Conservation (phyloP, 2,888 invertebrate species). For the Philopedon plagiatum region DNA sequence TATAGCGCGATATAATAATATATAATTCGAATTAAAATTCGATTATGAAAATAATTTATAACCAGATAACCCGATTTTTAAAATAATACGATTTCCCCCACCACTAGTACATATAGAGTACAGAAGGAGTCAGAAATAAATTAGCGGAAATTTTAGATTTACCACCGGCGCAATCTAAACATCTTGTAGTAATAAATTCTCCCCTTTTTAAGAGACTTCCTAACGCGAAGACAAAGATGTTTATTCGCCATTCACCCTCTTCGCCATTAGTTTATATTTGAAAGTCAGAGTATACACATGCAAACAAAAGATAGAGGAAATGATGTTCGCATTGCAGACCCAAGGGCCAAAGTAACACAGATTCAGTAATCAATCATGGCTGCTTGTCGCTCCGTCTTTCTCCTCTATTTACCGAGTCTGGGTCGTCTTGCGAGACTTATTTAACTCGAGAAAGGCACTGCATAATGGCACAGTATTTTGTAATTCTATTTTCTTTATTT, state of each 20-base stretch:
- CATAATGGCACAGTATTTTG: background rate
- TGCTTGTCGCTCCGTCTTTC: slow-evolving; percentile 33
- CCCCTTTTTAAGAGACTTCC: slow-evolving; percentile 37
- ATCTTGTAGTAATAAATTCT: slow-evolving; percentile 36
- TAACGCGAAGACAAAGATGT: slow-evolving; percentile 43
- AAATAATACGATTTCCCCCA: too few relatives aligned
- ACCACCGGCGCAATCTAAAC: background rate
- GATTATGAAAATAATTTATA: too few relatives aligned
- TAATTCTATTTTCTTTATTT: background rate
- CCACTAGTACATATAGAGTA: too few relatives aligned
- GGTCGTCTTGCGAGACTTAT: slow-evolving; percentile 13
- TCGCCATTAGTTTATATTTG: slow-evolving; percentile 46
- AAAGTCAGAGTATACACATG: slow-evolving; percentile 43
- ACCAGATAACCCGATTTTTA: too few relatives aligned
- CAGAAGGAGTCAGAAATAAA: too few relatives aligned
- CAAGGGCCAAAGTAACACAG: slow-evolving; percentile 42
- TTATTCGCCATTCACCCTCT: slow-evolving; percentile 39
- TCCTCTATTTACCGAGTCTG: slow-evolving; percentile 33
- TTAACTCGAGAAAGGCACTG: slow-evolving; percentile 10
- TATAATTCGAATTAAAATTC: too few relatives aligned
- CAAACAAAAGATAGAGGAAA: slow-evolving; percentile 48
- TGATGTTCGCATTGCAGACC: slow-evolving; percentile 49
- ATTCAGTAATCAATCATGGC: slow-evolving; percentile 47
- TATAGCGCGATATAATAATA: too few relatives aligned
- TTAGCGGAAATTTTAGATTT: background rate